A percentile compares a stretch with the other conserved stretches of the same genome.
Evolutionary conservation across 1,140 invertebrate species (phyloP).

Genomic region (Teleopsis dalmanni): DNA sequence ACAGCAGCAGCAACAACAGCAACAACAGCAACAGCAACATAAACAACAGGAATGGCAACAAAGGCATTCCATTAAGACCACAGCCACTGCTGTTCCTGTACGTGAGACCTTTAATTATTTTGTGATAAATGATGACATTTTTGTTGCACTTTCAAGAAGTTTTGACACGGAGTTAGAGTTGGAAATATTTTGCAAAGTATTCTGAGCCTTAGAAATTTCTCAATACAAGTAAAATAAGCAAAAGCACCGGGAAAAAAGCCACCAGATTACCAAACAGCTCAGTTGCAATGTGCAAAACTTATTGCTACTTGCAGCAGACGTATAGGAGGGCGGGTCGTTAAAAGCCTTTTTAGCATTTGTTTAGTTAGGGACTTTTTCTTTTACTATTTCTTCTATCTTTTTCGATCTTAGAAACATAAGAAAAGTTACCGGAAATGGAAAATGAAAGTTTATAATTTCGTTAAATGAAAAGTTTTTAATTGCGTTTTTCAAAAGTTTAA

Average conservation of each 20-base stretch:
- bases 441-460: constrained; percentile 13
- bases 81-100: background rate
- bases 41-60: background rate
- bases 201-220: background rate
- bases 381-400: background rate
- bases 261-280: background rate
- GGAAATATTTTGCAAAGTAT: too few species aligned
- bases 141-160: constrained; percentile 19
- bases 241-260: background rate
- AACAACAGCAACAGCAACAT: background rate
- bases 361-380: background rate
- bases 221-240: background rate
- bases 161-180: too few species aligned
- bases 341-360: background rate
- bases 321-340: too few species aligned
- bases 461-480: constrained; percentile 14
- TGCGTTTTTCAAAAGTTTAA: constrained; percentile 9
- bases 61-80: background rate
- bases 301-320: too few species aligned
- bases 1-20: background rate
- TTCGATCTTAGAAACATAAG: background rate
- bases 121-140: constrained; percentile 44
- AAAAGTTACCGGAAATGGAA: constrained; percentile 1
- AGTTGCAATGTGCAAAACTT: background rate
- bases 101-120: constrained; percentile 41